Base-by-base conservation (phyloP, 2,888 invertebrate genomes). In the Cephus sareptanus region DNA sequence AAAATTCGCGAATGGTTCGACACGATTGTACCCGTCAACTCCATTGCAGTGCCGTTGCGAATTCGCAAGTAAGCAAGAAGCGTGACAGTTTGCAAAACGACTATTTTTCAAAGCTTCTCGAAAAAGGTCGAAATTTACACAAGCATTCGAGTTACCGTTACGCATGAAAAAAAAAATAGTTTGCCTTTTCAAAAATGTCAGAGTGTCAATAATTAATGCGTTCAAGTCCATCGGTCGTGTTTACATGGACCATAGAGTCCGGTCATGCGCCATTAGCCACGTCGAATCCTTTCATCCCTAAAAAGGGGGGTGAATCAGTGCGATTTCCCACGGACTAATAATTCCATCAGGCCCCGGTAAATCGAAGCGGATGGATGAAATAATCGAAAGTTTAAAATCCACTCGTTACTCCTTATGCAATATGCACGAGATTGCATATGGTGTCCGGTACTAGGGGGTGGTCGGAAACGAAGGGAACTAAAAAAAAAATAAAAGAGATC, bases 251-350 rank as follows among this genome's bases (percentile, higher is more conserved):
- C 75, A 76, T 74, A 73, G 77, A 76, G 56, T 75, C 73, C 79
- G 81, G 82, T 76, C 77, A 82, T 35, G 81, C 81, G 79, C 75
- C 83, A 85, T 86, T 85, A 81, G 75, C 73, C 68, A 56, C 23
- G 71, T 56, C 23, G 76, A n/a, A 80, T 81, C 81, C 79, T 81
- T 79, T 37, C 34, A 80, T 81, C 80, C 69, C 40, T 70, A 12
- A n/a, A 34, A 23, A 56, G 40, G 76, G 79, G 81, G 81, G 80
- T 79, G 81, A 56, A 76, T 79, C 79, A 80, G 79, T n/a, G 75
- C 75, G 75, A 68, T 73, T 75, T 75, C 77, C 75, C 75, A 77
- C 77, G 75, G 40, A 75, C n/a, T 11, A 34, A 75, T 23, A 70
- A 77, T 71, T 56, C 23, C 15, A 9, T 71, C 71, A 30, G 12